These are phyloP conservation scores for Balaenoptera acutorostrata DNA, from an alignment of 2,113 vertebrate genomes.

Conservation along the genomic window DNA sequence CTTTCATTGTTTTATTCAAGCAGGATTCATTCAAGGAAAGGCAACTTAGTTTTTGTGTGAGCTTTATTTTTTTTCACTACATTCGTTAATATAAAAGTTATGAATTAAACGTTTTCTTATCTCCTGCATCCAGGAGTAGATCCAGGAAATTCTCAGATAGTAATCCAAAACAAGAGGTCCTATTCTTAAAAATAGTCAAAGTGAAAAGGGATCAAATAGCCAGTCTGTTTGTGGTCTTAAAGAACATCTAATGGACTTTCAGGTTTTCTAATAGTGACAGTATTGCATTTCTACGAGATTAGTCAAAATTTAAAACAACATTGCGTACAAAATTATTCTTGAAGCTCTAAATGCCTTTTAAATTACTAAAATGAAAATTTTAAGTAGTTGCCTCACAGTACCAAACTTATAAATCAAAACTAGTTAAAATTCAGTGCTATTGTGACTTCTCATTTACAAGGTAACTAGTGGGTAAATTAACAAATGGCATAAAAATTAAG, in stretches of 20 bases:
- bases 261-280: conserved; percentile 46
- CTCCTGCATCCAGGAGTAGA: conserved; percentile 17
- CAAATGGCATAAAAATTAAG: conserved; percentile 68
- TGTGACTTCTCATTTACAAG: conserved; percentile 62
- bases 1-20: conserved; percentile 82
- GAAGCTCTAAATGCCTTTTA: conserved; percentile 55
- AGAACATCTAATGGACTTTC: conserved; percentile 42
- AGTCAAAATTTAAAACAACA: conserved; percentile 63
- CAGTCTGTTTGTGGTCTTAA: conserved; percentile 59
- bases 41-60: conserved; percentile 80
- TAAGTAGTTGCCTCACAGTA: conserved; percentile 71
- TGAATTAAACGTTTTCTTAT: conserved; percentile 62
- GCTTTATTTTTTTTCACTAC: conserved; percentile 70
- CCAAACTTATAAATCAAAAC: conserved; percentile 48
- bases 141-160: conserved; percentile 66
- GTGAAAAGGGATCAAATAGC: conserved; percentile 59
- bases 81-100: conserved; percentile 77
- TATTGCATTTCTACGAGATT: conserved; percentile 23
- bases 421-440: conserved; percentile 62
- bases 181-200: conserved; percentile 66
- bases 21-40: conserved; percentile 85
- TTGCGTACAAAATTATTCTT: conserved; percentile 58
- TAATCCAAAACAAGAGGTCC: conserved; percentile 62
- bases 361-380: conserved; percentile 56
- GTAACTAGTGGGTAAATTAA: conserved; percentile 65